A percentile compares a stretch with the other conserved stretches of the same genome.
phyloP scores from a whole-genome alignment of 2,888 invertebrate genomes.

The Aphidius colemani region DNA sequence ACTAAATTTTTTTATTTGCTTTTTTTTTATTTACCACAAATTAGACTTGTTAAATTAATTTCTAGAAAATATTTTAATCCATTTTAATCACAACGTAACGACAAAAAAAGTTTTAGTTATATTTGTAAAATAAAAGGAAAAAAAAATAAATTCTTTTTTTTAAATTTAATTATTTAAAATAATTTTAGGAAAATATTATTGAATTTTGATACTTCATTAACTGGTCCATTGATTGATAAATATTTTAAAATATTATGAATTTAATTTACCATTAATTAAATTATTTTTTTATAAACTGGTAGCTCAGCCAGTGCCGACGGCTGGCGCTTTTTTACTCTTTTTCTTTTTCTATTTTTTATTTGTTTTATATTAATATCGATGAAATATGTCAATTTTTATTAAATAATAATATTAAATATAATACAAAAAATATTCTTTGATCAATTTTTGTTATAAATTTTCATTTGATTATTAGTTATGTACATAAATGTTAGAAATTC shows the following conservation, averaged over 20 bases:
- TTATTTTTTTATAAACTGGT: neutral
- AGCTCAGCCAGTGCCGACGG: conserved; percentile 32
- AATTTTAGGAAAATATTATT: neutral
- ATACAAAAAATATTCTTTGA: no score
- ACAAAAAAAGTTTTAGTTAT: no score
- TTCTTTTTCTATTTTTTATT: neutral
- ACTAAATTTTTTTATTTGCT: no score
- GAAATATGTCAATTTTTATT: no score
- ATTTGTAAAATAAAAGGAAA: conserved; percentile 1
- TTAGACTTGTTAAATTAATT: no score
- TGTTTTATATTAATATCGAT: neutral
- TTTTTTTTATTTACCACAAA: no score
- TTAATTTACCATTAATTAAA: conserved; percentile 9
- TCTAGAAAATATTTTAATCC: no score
- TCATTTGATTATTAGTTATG: neutral
- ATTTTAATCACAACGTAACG: no score
- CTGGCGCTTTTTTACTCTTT: conserved; percentile 11
- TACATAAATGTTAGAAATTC: no score
- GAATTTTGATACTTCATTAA: conserved; percentile 5
- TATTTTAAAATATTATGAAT: conserved; percentile 16
- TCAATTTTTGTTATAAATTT: neutral
- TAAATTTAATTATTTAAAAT: neutral
- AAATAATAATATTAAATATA: no score
- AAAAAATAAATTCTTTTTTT: neutral
- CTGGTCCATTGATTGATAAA: conserved; percentile 31